Base-by-base conservation (phyloP, 2,888 invertebrate species). In the Ganaspis brasiliensis region DNA sequence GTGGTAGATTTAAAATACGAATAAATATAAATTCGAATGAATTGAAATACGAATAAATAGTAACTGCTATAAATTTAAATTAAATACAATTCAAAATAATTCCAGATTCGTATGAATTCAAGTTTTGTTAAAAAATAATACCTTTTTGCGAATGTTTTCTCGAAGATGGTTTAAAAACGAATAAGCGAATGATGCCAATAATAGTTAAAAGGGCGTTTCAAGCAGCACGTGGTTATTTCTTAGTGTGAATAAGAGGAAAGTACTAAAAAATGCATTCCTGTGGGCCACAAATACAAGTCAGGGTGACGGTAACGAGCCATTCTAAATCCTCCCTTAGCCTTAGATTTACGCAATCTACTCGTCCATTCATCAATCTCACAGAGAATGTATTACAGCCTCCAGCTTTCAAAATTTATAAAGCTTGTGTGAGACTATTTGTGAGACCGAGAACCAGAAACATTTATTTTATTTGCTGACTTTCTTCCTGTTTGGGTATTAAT, bases 271-370 rank as follows among this genome's bases (percentile, higher is more conserved):
- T 40, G 63, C 37, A 63, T 63, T 63, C 63, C 63, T 19, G 21
- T n/a, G 35, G 26, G 63, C 35, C 37, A n/a, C 35, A 19, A 31
- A 31, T 63, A 40, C 35, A n/a, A 40, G 16, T 14, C 19, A 19
- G 63, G 63, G 37, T 37, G 63, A 37, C 63, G 12, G 35, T 63
- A 63, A 63, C 63, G 63, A 63, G 40, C 63, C 63, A 40, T 31
- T 57, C 57, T 57, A 57, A 24, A 57, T 57, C 24, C 57, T 26
- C 26, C 57, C 57, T 57, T 57, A 57, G 57, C n/a, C 26, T 57
- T 26, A 57, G 24, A 57, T 57, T 57, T 57, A 57, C n/a, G 14
- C 57, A 57, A 24, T 57, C 26, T 14, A 57, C 57, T 57, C 26
- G 26, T 21, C 57, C 57, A 57, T 57, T 57, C 57, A 57, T 57